phyloP scores from a whole-genome alignment of 2,888 invertebrate species.

The Clostera curtula region DNA sequence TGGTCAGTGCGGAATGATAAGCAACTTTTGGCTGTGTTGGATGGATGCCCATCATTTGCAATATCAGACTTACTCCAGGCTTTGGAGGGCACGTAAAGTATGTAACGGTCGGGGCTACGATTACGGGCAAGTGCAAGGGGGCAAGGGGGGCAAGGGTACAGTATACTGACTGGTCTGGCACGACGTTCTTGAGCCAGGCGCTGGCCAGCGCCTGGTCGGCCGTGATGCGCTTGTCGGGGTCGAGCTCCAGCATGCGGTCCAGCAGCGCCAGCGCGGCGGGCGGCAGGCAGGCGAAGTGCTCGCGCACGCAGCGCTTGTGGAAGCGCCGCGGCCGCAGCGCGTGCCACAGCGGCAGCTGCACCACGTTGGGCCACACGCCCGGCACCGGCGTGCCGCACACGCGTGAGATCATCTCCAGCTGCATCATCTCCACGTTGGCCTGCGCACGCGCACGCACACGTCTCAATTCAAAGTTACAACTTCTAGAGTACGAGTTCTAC shows the following conservation, averaged over 20 bases:
- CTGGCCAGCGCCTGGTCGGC: slow-evolving; percentile 95
- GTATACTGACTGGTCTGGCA: slow-evolving; percentile 89
- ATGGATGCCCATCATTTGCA: too few relatives aligned
- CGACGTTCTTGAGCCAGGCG: slow-evolving; percentile 92
- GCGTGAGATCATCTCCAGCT: slow-evolving; percentile 93
- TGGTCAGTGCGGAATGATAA: too few relatives aligned
- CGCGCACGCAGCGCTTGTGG: slow-evolving; percentile 90
- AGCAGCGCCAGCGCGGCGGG: slow-evolving; percentile 89
- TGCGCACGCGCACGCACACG: slow-evolving; percentile 39
- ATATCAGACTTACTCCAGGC: too few relatives aligned
- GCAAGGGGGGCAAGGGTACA: not conserved
- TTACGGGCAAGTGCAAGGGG: not conserved
- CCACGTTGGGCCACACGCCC: slow-evolving; percentile 97
- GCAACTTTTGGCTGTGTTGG: not conserved
- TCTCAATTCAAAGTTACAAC: too few relatives aligned
- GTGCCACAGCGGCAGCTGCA: slow-evolving; percentile 93
- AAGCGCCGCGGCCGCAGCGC: slow-evolving; percentile 93
- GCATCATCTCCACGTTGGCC: slow-evolving; percentile 94
- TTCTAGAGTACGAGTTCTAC: too few relatives aligned
- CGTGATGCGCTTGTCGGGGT: slow-evolving; percentile 94
- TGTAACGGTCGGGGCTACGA: too few relatives aligned
- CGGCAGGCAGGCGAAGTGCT: slow-evolving; percentile 96
- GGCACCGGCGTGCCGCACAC: slow-evolving; percentile 97
- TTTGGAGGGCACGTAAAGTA: too few relatives aligned
- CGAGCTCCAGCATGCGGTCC: slow-evolving; percentile 96